Base-by-base conservation (phyloP, 2,113 vertebrate species). In the Amphiprion ocellaris region DNA sequence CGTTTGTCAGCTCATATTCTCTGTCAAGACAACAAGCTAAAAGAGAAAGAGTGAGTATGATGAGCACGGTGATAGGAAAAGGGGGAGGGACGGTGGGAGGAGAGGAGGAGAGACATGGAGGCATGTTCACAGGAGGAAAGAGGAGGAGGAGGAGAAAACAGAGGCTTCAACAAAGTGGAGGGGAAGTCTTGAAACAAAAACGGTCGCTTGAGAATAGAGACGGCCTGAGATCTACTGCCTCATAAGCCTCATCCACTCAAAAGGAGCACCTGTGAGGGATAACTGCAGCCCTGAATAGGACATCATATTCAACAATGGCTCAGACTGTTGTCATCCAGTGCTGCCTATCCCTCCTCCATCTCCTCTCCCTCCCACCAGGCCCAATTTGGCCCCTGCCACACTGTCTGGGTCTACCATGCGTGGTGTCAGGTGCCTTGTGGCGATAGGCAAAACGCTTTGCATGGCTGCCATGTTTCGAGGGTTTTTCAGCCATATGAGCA, bases 391-490 rank as follows among this genome's bases (percentile, higher is more conserved):
- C 85, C 28, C 41, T 78, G 16, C 90, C 60, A 70, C 86, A 74
- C 70, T 92, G 74, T 92, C 79, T 83, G 72, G 77, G 53, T 89
- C 87, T 91, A 91, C 90, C 94, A 95, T 90, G 87, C 26, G 4
- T 91, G 87, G 93, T 95, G 94, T 95, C 95, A 96, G 93, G 85
- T 92, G 94, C 94, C 96, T 96, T 90, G 93, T 94, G 95, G 96
- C 94, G 87, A 92, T 85, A 87, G 85, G 88, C 89, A 94, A 94
- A 93, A 86, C 75, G 83, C 85, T 90, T 87, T 77, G 37, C 90
- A 90, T 90, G 86, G 88, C 76, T 91, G 89, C 90, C 77, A 90
- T 89, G 85, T 90, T 95, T 92, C 71, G 39, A 84, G 92, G 84
- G 82, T 94, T 95, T 37, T 94, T 92, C 46, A 73, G 92, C 93